These are phyloP conservation scores for Cettia cetti DNA, from an alignment of 2,113 vertebrate species.

Conservation along the genomic window DNA sequence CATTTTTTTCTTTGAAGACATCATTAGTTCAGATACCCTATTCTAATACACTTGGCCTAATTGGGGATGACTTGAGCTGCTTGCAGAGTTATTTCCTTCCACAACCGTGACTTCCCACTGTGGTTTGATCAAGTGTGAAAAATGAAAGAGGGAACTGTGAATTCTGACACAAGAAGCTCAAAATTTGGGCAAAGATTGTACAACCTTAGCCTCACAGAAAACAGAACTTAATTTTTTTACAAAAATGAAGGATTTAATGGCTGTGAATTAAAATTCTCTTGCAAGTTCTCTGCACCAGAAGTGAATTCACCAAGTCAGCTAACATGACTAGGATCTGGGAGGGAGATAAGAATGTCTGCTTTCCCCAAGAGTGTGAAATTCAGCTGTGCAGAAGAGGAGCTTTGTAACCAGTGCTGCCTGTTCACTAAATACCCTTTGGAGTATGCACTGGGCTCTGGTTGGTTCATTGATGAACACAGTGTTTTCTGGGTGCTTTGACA, in stretches of 20 bases:
- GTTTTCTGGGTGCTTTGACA: not conserved
- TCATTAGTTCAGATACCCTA: not conserved
- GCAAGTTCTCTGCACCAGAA: not conserved
- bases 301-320: not conserved
- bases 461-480: not conserved
- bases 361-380: not conserved
- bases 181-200: not conserved
- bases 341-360: not conserved
- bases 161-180: not conserved
- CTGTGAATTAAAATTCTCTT: not conserved
- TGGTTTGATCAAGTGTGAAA: not conserved
- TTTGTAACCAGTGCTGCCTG: not conserved
- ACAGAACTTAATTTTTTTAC: not conserved
- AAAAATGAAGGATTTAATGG: not conserved
- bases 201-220: not conserved
- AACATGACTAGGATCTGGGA: not conserved
- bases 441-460: not conserved
- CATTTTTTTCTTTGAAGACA: not conserved
- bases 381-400: not conserved
- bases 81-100: not conserved
- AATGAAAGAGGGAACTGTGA: not conserved
- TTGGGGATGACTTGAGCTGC: not conserved
- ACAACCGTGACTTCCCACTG: not conserved
- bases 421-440: not conserved
- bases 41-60: not conserved